These are phyloP conservation scores for Lophius americanus DNA, from an alignment of 2,797 vertebrate genomes.

Conservation along the genomic window DNA sequence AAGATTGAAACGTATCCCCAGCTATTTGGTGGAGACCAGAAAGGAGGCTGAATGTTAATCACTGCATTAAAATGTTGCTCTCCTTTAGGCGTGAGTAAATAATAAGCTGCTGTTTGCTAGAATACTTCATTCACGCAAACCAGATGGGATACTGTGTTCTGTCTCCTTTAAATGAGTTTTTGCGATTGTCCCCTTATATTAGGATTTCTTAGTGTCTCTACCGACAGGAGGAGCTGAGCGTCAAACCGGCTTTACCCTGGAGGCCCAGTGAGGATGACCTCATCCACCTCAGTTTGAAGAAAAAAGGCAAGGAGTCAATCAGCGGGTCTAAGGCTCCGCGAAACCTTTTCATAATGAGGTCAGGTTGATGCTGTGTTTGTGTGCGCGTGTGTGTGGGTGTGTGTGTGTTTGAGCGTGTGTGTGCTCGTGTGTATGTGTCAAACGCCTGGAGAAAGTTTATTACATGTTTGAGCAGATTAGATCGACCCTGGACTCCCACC, in stretches of 20 bases:
- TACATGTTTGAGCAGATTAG: slow-evolving; percentile 44
- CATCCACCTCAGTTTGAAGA: slow-evolving; percentile 11
- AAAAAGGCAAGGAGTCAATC: slow-evolving; percentile 31
- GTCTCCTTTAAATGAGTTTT: too few relatives aligned
- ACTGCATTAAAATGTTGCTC: too few relatives aligned
- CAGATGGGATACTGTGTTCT: too few relatives aligned
- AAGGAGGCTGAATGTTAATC: too few relatives aligned
- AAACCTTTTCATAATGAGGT: slow-evolving; percentile 65
- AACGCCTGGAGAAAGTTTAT: slow-evolving; percentile 47
- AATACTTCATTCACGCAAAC: too few relatives aligned
- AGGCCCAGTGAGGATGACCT: slow-evolving; percentile 31
- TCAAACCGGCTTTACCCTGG: slow-evolving; percentile 16
- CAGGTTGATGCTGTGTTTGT: slow-evolving; percentile 27
- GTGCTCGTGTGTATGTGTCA: slow-evolving; percentile 36
- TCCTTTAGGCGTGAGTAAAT: too few relatives aligned
- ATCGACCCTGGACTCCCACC: too few relatives aligned
- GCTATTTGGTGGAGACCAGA: too few relatives aligned
- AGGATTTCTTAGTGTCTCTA: slow-evolving; percentile 5
- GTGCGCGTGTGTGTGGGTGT: slow-evolving; percentile 4
- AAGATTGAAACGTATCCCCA: too few relatives aligned
- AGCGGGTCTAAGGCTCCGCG: slow-evolving; percentile 31
- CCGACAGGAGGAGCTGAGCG: slow-evolving; percentile 12
- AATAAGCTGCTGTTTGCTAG: too few relatives aligned
- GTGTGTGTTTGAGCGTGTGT: slow-evolving; percentile 23
- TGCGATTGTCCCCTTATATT: not conserved